These are phyloP conservation scores for Poeciliopsis occidentalis DNA, from an alignment of 2,113 vertebrate genomes.

Conservation along the genomic window DNA sequence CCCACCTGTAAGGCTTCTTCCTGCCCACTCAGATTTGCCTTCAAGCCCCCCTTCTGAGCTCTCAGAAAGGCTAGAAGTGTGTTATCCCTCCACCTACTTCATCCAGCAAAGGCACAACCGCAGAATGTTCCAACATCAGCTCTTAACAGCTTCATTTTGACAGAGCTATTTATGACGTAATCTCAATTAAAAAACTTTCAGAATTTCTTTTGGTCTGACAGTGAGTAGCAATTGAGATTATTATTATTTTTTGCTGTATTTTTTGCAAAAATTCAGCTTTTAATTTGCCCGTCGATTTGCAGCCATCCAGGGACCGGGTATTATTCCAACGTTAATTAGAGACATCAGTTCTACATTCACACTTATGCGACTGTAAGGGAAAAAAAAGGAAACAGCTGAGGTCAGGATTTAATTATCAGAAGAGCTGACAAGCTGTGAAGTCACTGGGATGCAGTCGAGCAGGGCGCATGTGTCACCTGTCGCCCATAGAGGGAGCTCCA, in stretches of 20 bases:
- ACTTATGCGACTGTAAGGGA: neutral
- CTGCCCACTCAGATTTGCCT: constrained; percentile 48
- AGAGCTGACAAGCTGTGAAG: constrained; percentile 3
- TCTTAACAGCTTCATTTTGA: neutral
- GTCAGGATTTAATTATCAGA: constrained; percentile 19
- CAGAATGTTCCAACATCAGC: constrained; percentile 2
- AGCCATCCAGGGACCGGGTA: neutral
- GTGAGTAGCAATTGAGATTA: neutral
- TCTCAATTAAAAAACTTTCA: neutral
- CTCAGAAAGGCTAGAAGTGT: constrained; percentile 34
- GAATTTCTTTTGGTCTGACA: neutral
- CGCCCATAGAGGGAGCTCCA: constrained; percentile 70
- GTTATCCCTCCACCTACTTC: constrained; percentile 42
- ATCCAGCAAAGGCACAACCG: constrained; percentile 25
- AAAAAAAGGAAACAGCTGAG: constrained; percentile 11
- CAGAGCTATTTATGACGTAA: neutral
- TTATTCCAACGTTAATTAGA: neutral
- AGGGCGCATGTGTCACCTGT: neutral
- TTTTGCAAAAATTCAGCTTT: neutral
- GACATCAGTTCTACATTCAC: neutral
- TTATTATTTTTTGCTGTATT: no score
- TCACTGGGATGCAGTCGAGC: neutral
- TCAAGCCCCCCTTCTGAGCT: constrained; percentile 34
- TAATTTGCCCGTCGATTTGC: constrained; percentile 1
- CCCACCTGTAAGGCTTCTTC: constrained; percentile 46